Percentiles rank a stretch among this genome's conserved stretches.
phyloP scores from a whole-genome alignment of 2,113 vertebrate genomes.

The Thunnus maccoyii region DNA sequence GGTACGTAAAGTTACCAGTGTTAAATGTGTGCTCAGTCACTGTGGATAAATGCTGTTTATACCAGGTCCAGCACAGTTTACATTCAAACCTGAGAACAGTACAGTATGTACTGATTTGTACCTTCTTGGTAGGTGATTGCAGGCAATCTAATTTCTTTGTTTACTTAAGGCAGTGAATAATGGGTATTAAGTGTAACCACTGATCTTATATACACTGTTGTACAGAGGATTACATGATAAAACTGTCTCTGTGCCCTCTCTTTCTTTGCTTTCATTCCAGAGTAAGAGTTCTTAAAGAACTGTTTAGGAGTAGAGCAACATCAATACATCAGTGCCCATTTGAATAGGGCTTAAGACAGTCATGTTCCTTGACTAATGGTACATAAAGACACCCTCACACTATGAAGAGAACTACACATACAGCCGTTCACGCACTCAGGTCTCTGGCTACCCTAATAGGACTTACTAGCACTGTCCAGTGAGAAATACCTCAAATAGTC shows the following conservation, averaged over 20 bases:
- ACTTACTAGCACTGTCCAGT: not conserved
- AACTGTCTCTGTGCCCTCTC: not conserved
- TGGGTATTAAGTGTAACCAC: not conserved
- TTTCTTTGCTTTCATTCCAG: not conserved
- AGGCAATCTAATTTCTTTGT: no score
- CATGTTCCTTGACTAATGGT: not conserved
- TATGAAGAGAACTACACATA: not conserved
- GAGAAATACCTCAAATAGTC: not conserved
- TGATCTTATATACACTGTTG: not conserved
- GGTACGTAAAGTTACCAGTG: no score
- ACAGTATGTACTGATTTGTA: no score
- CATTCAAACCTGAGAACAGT: no score
- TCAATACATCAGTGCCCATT: not conserved
- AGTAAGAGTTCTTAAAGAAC: not conserved
- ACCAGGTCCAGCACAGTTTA: no score
- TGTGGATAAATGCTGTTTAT: no score
- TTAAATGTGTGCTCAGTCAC: no score
- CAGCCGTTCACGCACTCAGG: not conserved
- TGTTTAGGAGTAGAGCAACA: conserved; percentile 12
- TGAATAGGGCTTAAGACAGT: conserved; percentile 7
- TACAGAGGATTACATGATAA: not conserved
- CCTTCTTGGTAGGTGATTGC: no score
- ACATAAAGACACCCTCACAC: conserved; percentile 10
- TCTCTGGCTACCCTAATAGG: not conserved
- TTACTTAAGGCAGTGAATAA: no score